A percentile compares a stretch with the other conserved stretches of the same genome.
These are phyloP conservation scores for Tragopan temminckii DNA, from an alignment of 2,797 vertebrate species.

Conservation along the genomic window DNA sequence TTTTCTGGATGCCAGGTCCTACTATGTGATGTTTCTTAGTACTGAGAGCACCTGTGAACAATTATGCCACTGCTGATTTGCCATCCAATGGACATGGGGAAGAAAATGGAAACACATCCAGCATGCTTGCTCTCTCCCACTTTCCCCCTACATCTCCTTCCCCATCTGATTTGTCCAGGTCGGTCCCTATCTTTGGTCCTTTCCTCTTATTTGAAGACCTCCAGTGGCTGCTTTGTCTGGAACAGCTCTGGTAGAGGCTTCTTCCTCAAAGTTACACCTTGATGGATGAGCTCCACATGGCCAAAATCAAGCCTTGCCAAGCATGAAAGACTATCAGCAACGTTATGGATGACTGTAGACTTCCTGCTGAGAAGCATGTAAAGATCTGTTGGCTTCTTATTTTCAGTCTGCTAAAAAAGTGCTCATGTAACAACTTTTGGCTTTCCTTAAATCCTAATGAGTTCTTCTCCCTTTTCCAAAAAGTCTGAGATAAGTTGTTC, in stretches of 20 bases:
- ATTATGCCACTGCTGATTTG: not conserved
- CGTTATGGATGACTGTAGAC: not conserved
- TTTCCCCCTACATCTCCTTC: not conserved
- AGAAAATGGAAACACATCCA: not conserved
- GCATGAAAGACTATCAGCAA: not conserved
- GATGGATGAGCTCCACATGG: conserved; percentile 26
- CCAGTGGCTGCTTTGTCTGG: conserved; percentile 22
- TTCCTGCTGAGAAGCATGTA: conserved; percentile 21
- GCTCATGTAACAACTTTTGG: not conserved
- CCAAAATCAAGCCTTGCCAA: conserved; percentile 7
- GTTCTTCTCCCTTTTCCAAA: conserved; percentile 6
- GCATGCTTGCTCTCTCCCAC: not conserved
- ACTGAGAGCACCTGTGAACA: not conserved
- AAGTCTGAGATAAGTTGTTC: conserved; percentile 2
- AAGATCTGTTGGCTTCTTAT: conserved; percentile 8
- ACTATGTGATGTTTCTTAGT: not conserved
- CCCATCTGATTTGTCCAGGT: conserved; percentile 31
- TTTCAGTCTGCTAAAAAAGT: not conserved
- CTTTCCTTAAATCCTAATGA: conserved; percentile 19
- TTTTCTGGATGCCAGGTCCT: not conserved
- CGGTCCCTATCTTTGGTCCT: conserved; percentile 10
- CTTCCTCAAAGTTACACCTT: not conserved
- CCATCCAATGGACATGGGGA: not conserved
- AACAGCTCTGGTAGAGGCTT: conserved; percentile 9
- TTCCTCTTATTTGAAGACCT: conserved; percentile 4